Evolutionary conservation across 37 sponge, comb jelly and placozoan species (phyloP).

Genomic region (Beroe ovata): DNA sequence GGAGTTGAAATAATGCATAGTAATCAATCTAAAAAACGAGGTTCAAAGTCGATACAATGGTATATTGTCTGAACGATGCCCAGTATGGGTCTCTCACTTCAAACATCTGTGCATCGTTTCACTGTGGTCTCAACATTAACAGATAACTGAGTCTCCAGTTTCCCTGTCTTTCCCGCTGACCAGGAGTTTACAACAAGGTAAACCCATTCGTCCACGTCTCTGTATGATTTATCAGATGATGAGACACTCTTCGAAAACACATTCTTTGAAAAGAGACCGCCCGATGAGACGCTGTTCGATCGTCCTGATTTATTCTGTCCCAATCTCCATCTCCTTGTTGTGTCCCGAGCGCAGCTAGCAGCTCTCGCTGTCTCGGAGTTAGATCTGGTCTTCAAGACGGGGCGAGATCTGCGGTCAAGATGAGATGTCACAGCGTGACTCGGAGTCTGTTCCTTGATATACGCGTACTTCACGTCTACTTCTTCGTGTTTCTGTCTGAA

Average conservation of each 20-base stretch:
- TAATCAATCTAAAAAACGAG: too few relatives aligned
- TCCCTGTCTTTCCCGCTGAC: background rate
- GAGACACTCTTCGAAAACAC: background rate
- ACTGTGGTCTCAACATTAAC: background rate
- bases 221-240: background rate
- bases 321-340: background rate
- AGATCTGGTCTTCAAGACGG: background rate
- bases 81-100: too few relatives aligned
- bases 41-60: too few relatives aligned
- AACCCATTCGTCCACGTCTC: constrained; percentile 22
- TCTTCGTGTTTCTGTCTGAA: constrained; percentile 7
- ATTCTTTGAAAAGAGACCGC: too few relatives aligned
- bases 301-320: background rate
- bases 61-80: too few relatives aligned
- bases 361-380: background rate
- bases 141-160: background rate
- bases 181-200: constrained; percentile 21
- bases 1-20: too few relatives aligned
- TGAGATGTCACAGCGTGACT: background rate
- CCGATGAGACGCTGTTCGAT: too few relatives aligned
- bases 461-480: constrained; percentile 40
- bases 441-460: constrained; percentile 36
- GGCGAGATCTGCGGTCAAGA: background rate
- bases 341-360: background rate
- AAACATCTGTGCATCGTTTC: background rate